Base-by-base conservation (phyloP, 2,113 vertebrate genomes). In the Brevimyrus niger region DNA sequence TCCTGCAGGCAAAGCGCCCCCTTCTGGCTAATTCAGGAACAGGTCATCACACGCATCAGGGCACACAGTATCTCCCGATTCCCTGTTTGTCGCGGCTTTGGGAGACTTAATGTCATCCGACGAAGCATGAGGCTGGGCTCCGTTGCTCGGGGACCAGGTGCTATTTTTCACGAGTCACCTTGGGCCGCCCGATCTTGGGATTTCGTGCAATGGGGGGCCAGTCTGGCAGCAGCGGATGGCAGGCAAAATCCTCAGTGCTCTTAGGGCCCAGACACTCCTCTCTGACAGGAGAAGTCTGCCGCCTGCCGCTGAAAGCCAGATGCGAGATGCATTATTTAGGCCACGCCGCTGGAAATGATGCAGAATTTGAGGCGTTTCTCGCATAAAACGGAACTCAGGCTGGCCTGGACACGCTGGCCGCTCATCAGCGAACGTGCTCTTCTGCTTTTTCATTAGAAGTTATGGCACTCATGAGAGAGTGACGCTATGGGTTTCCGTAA, bases 111-210 rank as follows among this genome's bases (percentile, higher is more conserved):
- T 55, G 85, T 27, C 13, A n/a, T 51, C 15, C 2, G 50, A n/a
- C 15, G 27, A 53, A 35, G 48, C 85, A 51, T 53, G 47, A 35
- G 50, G 31, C 47, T 31, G 13, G 2, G 13, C 23, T 27, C 27
- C 1, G n/a, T n/a, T 15, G 84, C 46, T 38, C 38, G 1, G 35
- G 42, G 17, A 38, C 48, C 84, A 87, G 85, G 53, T 87, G 85
- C 85, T 55, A 35, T 53, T 87, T 53, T 35, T n/a, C 48, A 50
- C 15, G 85, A 38, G 85, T 87, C 85, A 87, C 85, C 85, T 87
- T 87, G 85, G 50, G 48, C 83, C 4, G 5, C 9, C 15, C 11
- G 0, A 10, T 19, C 50, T 31, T 31, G 50, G 48, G 31, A 27
- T 50, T 50, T 86, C 83, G 46, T 47, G 50, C 48, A 17, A 2